Percentiles rank a stretch among this genome's conserved stretches.
phyloP scores from a whole-genome alignment of 2,113 vertebrate genomes.

The Nibea coibor region DNA sequence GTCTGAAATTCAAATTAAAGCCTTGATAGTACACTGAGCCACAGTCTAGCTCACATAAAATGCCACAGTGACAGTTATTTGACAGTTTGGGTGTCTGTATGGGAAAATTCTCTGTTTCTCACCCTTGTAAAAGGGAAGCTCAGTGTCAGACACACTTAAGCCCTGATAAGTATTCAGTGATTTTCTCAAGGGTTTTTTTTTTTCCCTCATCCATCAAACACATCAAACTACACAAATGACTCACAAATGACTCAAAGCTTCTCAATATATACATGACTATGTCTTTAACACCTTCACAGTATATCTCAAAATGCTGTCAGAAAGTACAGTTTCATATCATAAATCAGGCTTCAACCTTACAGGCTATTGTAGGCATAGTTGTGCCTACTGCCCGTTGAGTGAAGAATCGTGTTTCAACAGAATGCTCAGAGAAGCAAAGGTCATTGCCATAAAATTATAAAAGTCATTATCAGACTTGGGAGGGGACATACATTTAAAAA shows the following conservation, averaged over 20 bases:
- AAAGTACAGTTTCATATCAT: background rate
- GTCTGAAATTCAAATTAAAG: constrained; percentile 54
- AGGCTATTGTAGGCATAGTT: background rate
- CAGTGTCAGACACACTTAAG: background rate
- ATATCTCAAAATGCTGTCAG: too few relatives aligned
- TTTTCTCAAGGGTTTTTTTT: background rate
- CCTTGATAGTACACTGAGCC: background rate
- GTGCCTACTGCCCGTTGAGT: background rate
- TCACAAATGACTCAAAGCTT: background rate
- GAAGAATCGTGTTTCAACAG: background rate
- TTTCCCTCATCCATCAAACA: background rate
- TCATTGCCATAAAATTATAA: background rate
- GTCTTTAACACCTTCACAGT: background rate
- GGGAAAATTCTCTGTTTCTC: background rate
- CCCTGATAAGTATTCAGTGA: background rate
- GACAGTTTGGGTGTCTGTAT: background rate
- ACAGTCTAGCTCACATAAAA: background rate
- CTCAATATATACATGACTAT: background rate
- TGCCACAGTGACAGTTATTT: background rate
- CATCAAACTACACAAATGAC: background rate
- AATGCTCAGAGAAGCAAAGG: background rate
- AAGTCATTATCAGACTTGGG: background rate
- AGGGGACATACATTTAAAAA: too few relatives aligned
- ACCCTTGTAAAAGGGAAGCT: background rate
- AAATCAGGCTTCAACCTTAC: background rate